Evolutionary conservation across 1,140 invertebrate species (phyloP).

Genomic region (Drosophila nannoptera): DNA sequence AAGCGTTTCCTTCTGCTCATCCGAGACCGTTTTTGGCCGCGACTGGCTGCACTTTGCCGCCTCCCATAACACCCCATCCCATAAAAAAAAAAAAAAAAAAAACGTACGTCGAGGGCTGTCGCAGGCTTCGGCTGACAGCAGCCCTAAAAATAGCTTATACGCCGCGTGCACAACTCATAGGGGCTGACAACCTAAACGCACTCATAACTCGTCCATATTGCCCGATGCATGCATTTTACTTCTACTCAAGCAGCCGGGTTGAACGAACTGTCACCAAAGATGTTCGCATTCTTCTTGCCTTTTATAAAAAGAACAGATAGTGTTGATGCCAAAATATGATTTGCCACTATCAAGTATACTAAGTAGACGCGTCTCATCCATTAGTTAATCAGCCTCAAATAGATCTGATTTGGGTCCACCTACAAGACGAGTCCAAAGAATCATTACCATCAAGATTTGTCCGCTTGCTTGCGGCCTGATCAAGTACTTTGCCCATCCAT

Average conservation of each 20-base stretch:
- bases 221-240: constrained; percentile 22
- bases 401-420: too few species aligned
- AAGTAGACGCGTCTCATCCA: too few species aligned
- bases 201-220: constrained; percentile 10
- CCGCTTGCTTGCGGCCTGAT: too few species aligned
- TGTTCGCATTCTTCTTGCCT: not conserved
- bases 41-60: constrained; percentile 21
- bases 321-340: too few species aligned
- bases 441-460: too few species aligned
- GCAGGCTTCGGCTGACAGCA: not conserved
- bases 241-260: constrained; percentile 44
- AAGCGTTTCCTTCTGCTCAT: constrained; percentile 10
- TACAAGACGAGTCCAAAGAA: too few species aligned
- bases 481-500: not conserved
- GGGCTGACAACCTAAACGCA: constrained; percentile 24
- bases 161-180: constrained; percentile 46
- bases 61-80: constrained; percentile 6
- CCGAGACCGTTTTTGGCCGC: constrained; percentile 9
- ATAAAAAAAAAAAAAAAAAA: too few species aligned
- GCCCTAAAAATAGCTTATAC: constrained; percentile 61
- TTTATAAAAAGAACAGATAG: too few species aligned
- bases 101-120: constrained; percentile 1
- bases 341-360: too few species aligned
- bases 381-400: too few species aligned
- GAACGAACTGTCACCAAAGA: constrained; percentile 58